phyloP scores from a whole-genome alignment of 2,113 vertebrate genomes.

The Ctenodactylus gundi region DNA sequence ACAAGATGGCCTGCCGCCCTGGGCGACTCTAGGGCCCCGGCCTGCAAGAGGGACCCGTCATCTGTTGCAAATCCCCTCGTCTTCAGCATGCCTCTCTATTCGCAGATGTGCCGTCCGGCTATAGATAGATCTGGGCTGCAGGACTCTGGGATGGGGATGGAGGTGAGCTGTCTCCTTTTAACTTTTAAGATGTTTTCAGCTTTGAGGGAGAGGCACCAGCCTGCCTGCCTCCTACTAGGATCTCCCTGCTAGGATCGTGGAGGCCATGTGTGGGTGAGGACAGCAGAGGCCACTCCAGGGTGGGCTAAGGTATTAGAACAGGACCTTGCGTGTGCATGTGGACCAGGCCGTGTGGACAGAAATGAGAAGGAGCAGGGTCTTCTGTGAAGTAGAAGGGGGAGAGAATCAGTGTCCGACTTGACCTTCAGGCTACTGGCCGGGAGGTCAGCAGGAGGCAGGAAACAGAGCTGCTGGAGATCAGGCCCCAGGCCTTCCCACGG shows the following conservation, averaged over 20 bases:
- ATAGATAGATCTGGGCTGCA: constrained; percentile 46
- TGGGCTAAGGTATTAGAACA: background rate
- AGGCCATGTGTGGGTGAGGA: background rate
- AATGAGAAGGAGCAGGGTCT: background rate
- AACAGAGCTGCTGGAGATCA: too few relatives aligned
- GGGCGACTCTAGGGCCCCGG: background rate
- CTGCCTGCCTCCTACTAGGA: background rate
- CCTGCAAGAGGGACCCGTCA: constrained; percentile 60
- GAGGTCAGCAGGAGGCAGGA: too few relatives aligned
- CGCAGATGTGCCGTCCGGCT: constrained; percentile 41
- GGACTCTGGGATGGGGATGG: background rate
- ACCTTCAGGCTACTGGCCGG: too few relatives aligned
- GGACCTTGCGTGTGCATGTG: background rate
- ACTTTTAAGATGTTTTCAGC: too few relatives aligned
- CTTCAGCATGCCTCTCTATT: constrained; percentile 57
- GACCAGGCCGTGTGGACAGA: background rate
- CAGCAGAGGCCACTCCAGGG: background rate
- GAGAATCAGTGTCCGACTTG: background rate
- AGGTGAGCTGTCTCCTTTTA: too few relatives aligned
- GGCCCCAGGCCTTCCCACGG: too few relatives aligned
- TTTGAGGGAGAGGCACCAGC: background rate
- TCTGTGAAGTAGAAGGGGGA: background rate
- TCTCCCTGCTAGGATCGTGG: background rate
- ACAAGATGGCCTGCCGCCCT: constrained; percentile 56
- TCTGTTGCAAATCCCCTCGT: constrained; percentile 65